Evolutionary conservation across 2,113 vertebrate genomes (phyloP), one percentile per base, ranked within the genome.

Genomic region (Paralichthys olivaceus): DNA sequence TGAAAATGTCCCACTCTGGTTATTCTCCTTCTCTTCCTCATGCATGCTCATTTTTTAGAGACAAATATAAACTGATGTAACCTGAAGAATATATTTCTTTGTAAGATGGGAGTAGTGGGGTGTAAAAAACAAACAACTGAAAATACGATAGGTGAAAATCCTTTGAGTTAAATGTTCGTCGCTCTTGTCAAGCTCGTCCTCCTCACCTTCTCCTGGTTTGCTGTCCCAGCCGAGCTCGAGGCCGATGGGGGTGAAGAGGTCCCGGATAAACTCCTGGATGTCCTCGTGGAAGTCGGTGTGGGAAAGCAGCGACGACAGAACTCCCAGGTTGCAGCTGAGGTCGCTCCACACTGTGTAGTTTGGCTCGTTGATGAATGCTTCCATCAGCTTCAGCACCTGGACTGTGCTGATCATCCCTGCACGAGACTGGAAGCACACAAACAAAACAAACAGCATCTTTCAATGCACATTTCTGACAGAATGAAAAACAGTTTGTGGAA

Each of bases 331-430:
- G 92, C 96, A 97, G 96, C 97, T 99, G 85, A 99, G 96, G 95
- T 99, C 97, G 64, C 97, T 98, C 98, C 98, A 99, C 87, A 99
- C 98, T 0, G 98, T 99, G 92, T 99, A 99, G 94, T 99, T 99
- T 74, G 98, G 97, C 91, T 99, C 98, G 72, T 97, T 98, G 92
- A 99, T 94, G 80, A 98, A 99, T n/a, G 98, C 97, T 90, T 99
- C 97, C 97, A 99, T 98, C 92, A 99, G 94, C 90, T 96, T 98
- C 84, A 99, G 94, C 85, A 98, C 97, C 91, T 99, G 96, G 91
- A 98, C 97, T 29, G 98, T 99, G 95, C 96, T 97, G 93, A 97
- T 96, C 95, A 98, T 97, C 82, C 98, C 97, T 85, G 97, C 97
- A 86, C 98, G 95, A 81, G 98, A 96, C 98, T 99, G 93, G 72